Percentiles rank a stretch among this genome's conserved stretches.
phyloP scores from a whole-genome alignment of 2,113 vertebrate genomes.

The Amblyornis subalaris region DNA sequence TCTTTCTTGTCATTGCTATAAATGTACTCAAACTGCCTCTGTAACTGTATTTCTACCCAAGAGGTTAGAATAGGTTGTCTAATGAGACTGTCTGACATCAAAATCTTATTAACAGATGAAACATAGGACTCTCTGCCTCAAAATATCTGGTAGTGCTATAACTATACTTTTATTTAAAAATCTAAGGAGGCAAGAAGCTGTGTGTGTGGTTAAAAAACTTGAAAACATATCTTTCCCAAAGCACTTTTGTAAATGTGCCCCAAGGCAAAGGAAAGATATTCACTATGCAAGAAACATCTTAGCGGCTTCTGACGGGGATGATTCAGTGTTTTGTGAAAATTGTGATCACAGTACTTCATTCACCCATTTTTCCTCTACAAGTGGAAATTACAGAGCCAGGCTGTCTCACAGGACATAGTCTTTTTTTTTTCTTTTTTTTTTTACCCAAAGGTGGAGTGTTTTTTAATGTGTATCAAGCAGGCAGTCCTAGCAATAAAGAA shows the following conservation, averaged over 20 bases:
- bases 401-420: not conserved
- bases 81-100: not conserved
- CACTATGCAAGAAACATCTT: not conserved
- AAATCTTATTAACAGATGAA: not conserved
- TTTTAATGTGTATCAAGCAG: not conserved
- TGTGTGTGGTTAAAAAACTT: not conserved
- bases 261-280: not conserved
- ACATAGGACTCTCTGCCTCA: not conserved
- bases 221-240: not conserved
- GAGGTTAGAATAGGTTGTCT: not conserved
- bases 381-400: not conserved
- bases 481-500: not conserved
- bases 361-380: not conserved
- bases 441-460: not conserved
- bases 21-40: not conserved
- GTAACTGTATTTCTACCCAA: not conserved
- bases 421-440: not conserved
- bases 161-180: not conserved
- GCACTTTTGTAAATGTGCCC: not conserved
- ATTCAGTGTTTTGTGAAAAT: not conserved
- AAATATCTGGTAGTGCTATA: not conserved
- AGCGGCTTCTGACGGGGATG: not conserved
- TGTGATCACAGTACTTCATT: not conserved
- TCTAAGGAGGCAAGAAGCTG: not conserved
- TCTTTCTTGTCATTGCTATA: not conserved